Conservation (phyloP, 2,888 invertebrate species). For the Theodoxus fluviatilis region DNA sequence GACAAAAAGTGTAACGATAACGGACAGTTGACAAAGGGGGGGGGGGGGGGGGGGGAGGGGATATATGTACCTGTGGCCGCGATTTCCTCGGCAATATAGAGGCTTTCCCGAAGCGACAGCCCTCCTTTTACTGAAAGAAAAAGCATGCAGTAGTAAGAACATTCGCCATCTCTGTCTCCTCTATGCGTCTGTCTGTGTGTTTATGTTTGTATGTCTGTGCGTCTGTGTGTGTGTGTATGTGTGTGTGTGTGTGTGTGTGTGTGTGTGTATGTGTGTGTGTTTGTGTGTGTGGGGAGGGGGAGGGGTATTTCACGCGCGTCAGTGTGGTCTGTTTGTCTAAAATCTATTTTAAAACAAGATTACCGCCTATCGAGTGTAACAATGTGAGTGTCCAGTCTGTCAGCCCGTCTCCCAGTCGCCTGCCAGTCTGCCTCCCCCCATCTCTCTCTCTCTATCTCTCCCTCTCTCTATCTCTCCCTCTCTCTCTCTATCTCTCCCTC, state of each 20-base stretch:
- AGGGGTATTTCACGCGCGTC: no score
- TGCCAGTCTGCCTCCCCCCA: no score
- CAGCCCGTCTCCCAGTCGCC: no score
- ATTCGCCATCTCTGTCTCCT: background rate
- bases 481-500: no score
- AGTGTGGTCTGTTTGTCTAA: no score
- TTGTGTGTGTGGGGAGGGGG: no score
- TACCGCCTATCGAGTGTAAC: no score
- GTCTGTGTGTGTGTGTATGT: slow-evolving; percentile 7
- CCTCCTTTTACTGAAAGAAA: slow-evolving; percentile 53
- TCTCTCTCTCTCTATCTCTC: no score
- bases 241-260: background rate
- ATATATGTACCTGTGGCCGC: slow-evolving; percentile 43
- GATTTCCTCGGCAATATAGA: slow-evolving; percentile 75
- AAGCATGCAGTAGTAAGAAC: background rate
- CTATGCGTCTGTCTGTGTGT: background rate
- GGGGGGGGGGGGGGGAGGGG: background rate
- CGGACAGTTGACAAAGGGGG: background rate
- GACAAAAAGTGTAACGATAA: background rate
- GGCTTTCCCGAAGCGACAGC: slow-evolving; percentile 55
- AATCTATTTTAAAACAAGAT: no score
- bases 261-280: slow-evolving; percentile 10
- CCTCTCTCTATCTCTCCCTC: no score
- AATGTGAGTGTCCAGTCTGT: no score
- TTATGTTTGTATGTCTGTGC: background rate